phyloP scores from a whole-genome alignment of 2,888 invertebrate genomes.

The Steinernema hermaphroditum region DNA sequence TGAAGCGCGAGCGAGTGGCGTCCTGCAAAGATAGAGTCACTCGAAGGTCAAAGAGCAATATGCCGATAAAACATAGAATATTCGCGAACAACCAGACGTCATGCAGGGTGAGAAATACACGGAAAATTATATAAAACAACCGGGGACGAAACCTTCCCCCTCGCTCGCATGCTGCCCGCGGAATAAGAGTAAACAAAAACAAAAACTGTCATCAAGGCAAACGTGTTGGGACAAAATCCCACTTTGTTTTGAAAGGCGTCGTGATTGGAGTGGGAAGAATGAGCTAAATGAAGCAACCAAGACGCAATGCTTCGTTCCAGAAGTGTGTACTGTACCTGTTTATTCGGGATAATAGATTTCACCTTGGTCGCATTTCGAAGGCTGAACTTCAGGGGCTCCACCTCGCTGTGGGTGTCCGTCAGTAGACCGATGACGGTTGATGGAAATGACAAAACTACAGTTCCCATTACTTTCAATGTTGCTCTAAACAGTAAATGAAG shows the following conservation, averaged over 20 bases:
- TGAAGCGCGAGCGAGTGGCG: not conserved
- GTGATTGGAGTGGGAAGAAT: slow-evolving; percentile 36
- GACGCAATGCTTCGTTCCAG: too few species aligned
- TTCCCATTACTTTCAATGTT: slow-evolving; percentile 91
- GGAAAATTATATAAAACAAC: too few species aligned
- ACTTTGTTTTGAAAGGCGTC: not conserved
- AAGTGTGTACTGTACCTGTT: slow-evolving; percentile 85
- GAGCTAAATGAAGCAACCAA: slow-evolving; percentile 34
- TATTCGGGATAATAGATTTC: slow-evolving; percentile 87
- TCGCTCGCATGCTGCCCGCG: too few species aligned
- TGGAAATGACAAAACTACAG: slow-evolving; percentile 97
- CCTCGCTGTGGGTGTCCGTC: slow-evolving; percentile 47
- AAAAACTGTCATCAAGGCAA: not conserved
- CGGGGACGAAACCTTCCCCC: too few species aligned
- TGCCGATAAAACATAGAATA: too few species aligned
- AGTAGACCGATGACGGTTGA: slow-evolving; percentile 82
- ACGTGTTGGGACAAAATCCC: not conserved
- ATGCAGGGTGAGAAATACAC: too few species aligned
- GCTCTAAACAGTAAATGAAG: slow-evolving; percentile 73
- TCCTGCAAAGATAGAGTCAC: not conserved
- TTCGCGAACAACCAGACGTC: too few species aligned
- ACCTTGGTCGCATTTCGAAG: slow-evolving; percentile 84
- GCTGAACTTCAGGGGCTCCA: slow-evolving; percentile 79
- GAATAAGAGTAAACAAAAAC: not conserved
- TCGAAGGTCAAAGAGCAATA: not conserved